Conservation (phyloP, 2,113 vertebrate genomes). For the rat (Rattus norvegicus) region DNA sequence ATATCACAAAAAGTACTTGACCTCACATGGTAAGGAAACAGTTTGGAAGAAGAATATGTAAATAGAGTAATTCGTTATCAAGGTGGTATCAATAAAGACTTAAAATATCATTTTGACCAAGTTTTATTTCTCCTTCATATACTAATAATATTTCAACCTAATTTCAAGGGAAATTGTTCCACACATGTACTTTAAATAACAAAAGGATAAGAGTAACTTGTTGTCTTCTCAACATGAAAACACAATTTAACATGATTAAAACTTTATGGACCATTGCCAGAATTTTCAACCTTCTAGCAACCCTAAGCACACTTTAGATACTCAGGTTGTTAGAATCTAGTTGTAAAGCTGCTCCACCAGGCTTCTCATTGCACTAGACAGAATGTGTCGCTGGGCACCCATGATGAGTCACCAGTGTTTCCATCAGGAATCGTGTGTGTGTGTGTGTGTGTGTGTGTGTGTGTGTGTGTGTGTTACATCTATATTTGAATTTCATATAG, state of each 20-base stretch:
- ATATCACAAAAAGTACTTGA: slow-evolving; percentile 43
- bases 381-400: not conserved
- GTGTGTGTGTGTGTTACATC: not conserved
- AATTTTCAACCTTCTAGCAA: not conserved
- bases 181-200: slow-evolving; percentile 4
- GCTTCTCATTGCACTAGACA: not conserved
- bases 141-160: slow-evolving; percentile 37
- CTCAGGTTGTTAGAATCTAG: not conserved
- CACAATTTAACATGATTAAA: slow-evolving; percentile 21
- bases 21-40: slow-evolving; percentile 47
- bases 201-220: slow-evolving; percentile 9
- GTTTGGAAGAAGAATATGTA: slow-evolving; percentile 60
- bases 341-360: not conserved
- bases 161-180: slow-evolving; percentile 38
- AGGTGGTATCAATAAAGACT: slow-evolving; percentile 76
- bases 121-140: slow-evolving; percentile 57
- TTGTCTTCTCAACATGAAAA: slow-evolving; percentile 34
- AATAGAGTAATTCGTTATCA: slow-evolving; percentile 42
- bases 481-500: slow-evolving; percentile 3
- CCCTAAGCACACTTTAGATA: not conserved
- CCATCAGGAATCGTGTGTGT: not conserved
- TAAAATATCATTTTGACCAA: slow-evolving; percentile 64
- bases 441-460: not conserved
- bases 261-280: not conserved
- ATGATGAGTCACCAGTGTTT: not conserved